Base-by-base conservation (phyloP, 2,113 vertebrate species). In the Mungos mungo region DNA sequence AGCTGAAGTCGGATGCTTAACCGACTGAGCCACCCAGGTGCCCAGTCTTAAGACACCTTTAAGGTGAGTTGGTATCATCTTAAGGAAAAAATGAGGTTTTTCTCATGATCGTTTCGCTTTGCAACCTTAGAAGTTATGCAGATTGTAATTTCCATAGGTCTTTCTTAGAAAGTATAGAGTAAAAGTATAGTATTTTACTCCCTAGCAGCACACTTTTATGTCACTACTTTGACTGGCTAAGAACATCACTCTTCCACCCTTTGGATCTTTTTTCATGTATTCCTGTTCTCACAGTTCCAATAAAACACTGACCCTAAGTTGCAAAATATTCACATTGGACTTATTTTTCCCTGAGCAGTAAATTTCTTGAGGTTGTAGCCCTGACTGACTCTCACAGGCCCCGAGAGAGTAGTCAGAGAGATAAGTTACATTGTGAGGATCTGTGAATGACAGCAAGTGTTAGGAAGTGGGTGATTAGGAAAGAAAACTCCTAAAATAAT, bases 401-500 rank as follows among this genome's bases (percentile, higher is more conserved):
- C 74, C 29, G 1, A 81, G 84, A 45, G 76, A 92, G 52, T n/a
- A 54, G 35, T 95, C 88, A 88, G 50, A 84, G 74, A 86, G n/a
- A 27, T 91, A 72, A 66, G 76, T 83, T 88, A 87, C 54, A 27
- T 69, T 0, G 1, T 47, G n/a, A 35, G 13, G 47, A 31, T 68
- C 6, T n/a, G 33, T 92, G 69, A 90, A 50, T 35, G 84, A 89
- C 89, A 92, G 96, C 5, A 66, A 65, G 25, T 68, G 21, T 69
- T 72, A 96, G 69, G 41, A 96, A 95, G 35, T 12, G 27, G 60
- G 84, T 52, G 80, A 93, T 95, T 88, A 57, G 54, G 91, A 97
- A 96, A 31, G 94, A 94, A 98, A 90, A n/a, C 85, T 27, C 27
- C 80, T 94, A 57, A 96, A 96, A 93, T 7, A 90, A 12, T 72